Evolutionary conservation across 2,797 vertebrate species (phyloP).

Genomic region (Clamator glandarius): DNA sequence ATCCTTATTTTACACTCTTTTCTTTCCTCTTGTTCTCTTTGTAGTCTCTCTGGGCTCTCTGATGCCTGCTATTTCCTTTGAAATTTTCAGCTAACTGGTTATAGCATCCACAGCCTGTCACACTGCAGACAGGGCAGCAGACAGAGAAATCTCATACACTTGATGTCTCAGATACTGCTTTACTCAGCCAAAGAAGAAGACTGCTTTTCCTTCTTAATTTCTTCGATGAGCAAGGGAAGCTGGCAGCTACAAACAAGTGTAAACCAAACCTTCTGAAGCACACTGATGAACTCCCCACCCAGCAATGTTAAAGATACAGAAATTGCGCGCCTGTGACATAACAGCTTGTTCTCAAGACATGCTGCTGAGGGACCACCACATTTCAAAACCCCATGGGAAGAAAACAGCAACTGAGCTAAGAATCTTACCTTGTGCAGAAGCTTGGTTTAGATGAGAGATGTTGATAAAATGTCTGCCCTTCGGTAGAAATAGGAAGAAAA

Average conservation of each 20-base stretch:
- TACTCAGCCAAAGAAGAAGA: neutral
- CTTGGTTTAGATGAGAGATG: conserved; percentile 5
- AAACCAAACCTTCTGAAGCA: neutral
- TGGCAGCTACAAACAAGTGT: neutral
- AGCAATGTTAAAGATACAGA: neutral
- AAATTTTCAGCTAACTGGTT: neutral
- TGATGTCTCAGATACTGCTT: neutral
- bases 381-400: neutral
- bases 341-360: neutral
- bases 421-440: conserved; percentile 38
- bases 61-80: neutral
- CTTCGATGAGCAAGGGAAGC: neutral
- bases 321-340: neutral
- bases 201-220: neutral
- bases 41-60: neutral
- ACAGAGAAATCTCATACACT: neutral
- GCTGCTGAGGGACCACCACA: neutral
- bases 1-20: neutral
- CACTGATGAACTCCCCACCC: neutral
- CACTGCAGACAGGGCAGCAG: neutral
- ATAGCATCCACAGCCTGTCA: neutral
- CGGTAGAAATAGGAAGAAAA: conserved; percentile 7
- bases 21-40: neutral
- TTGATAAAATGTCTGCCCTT: conserved; percentile 55
- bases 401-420: neutral